phyloP scores from a whole-genome alignment of 2,888 invertebrate species.

The Sinopyrophorus schimmeli region DNA sequence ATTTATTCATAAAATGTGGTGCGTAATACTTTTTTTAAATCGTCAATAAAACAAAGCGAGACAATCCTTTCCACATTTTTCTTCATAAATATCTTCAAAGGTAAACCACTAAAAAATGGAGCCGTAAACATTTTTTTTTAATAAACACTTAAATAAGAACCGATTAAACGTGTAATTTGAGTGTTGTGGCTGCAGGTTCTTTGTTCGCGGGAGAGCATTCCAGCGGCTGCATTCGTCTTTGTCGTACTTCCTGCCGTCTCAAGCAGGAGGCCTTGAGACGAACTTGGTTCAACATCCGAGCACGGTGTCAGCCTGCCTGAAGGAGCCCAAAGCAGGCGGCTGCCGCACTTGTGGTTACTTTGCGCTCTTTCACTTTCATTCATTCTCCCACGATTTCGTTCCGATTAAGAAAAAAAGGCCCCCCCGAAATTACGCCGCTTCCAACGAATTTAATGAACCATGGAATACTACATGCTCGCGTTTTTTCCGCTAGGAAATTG shows the following conservation, averaged over 20 bases:
- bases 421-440: background rate
- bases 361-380: slow-evolving; percentile 56
- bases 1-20: no score
- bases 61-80: background rate
- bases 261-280: slow-evolving; percentile 54
- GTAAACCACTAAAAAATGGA: slow-evolving; percentile 11
- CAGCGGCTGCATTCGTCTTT: slow-evolving; percentile 35
- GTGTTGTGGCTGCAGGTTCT: slow-evolving; percentile 35
- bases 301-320: slow-evolving; percentile 40
- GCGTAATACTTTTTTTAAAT: no score
- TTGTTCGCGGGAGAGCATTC: slow-evolving; percentile 40
- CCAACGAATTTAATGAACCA: no score
- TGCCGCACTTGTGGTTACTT: slow-evolving; percentile 34
- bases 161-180: slow-evolving; percentile 33
- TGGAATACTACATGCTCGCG: no score
- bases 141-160: slow-evolving; percentile 18
- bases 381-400: slow-evolving; percentile 36
- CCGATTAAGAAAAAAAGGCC: slow-evolving; percentile 7
- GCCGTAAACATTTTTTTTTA: slow-evolving; percentile 20
- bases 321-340: slow-evolving; percentile 34
- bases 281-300: slow-evolving; percentile 58
- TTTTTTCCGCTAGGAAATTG: slow-evolving; percentile 15
- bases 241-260: slow-evolving; percentile 46
- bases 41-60: slow-evolving; percentile 4
- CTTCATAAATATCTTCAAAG: slow-evolving; percentile 7